phyloP scores from a whole-genome alignment of 2,113 vertebrate genomes.

The Anoura caudifer region DNA sequence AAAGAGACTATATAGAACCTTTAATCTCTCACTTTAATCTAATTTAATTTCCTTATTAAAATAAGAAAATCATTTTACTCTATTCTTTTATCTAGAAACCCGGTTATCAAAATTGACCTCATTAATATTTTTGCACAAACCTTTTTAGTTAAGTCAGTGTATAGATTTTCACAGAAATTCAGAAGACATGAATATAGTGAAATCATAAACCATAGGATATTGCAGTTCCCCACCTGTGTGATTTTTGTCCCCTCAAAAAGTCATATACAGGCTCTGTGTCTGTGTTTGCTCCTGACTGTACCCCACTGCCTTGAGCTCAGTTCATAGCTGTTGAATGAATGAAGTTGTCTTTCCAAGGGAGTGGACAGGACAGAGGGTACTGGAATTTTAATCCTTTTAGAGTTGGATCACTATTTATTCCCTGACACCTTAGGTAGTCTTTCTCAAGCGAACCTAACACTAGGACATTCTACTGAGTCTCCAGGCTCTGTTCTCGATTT shows the following conservation, averaged over 20 bases:
- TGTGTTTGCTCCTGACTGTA: not conserved
- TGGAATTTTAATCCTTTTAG: not conserved
- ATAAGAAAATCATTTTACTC: not conserved
- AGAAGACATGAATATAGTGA: conserved; percentile 9
- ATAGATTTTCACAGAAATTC: conserved; percentile 19
- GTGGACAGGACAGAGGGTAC: not conserved
- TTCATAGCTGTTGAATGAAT: not conserved
- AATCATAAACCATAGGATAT: not conserved
- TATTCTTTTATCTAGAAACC: conserved; percentile 18
- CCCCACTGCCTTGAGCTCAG: not conserved
- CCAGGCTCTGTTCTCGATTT: not conserved
- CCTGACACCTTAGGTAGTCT: not conserved
- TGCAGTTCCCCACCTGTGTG: not conserved
- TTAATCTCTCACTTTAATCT: not conserved
- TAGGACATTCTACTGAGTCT: not conserved
- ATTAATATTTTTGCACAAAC: conserved; percentile 9
- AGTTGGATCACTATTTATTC: not conserved
- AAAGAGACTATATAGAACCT: not conserved
- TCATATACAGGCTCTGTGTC: not conserved
- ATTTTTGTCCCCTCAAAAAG: not conserved
- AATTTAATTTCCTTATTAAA: conserved; percentile 38
- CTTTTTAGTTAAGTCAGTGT: not conserved
- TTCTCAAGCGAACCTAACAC: not conserved
- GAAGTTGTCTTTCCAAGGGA: conserved; percentile 9
- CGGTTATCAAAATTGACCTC: not conserved